These are phyloP conservation scores for Parauchenoglanis ngamensis DNA, from an alignment of 2,797 vertebrate genomes.

Conservation along the genomic window DNA sequence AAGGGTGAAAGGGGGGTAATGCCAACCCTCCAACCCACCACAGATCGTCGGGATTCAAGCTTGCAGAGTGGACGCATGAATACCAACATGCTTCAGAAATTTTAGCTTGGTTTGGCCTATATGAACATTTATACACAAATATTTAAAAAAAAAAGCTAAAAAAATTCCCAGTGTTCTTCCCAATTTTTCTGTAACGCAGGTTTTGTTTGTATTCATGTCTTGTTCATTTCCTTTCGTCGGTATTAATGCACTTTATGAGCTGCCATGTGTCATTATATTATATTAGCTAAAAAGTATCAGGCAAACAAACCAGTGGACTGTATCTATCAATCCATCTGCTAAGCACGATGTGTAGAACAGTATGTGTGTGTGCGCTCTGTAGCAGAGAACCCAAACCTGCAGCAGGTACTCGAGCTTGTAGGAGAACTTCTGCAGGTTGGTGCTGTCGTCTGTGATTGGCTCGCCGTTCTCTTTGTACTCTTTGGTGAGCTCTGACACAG, in stretches of 20 bases:
- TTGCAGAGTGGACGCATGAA: no score
- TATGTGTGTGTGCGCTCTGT: neutral
- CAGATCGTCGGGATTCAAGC: no score
- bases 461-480: constrained; percentile 91
- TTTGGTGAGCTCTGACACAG: constrained; percentile 85
- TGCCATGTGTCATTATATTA: neutral
- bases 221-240: neutral
- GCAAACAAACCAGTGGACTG: neutral
- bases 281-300: neutral
- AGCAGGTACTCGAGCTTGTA: constrained; percentile 95
- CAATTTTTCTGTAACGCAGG: no score
- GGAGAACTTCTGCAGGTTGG: constrained; percentile 92
- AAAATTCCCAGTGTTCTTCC: no score
- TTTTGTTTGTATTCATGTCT: no score
- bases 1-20: no score
- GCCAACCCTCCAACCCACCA: no score
- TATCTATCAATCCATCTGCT: neutral
- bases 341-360: neutral
- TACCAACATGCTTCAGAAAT: no score
- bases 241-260: no score
- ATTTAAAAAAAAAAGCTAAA: no score
- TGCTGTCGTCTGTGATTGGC: constrained; percentile 92
- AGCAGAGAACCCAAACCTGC: constrained; percentile 76
- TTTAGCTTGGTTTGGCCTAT: no score
- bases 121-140: no score